A percentile compares a stretch with the other conserved stretches of the same genome.
Evolutionary conservation across 2,888 invertebrate species (phyloP).

Genomic region (Orgyia antiqua): DNA sequence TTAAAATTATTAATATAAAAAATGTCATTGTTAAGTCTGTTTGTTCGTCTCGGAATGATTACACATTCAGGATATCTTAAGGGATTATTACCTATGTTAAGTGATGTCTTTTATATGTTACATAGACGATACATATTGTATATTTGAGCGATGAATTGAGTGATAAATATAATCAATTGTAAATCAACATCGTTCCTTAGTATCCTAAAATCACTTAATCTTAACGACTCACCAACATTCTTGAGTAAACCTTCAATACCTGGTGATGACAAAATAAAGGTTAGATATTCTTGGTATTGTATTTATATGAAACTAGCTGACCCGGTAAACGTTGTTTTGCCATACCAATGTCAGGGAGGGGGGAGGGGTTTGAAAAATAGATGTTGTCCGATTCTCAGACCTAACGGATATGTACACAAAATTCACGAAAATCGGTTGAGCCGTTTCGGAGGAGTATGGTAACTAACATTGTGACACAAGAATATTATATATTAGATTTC

Average conservation of each 20-base stretch:
- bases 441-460: no score
- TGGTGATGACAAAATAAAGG: constrained; percentile 14
- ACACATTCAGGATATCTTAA: constrained; percentile 13
- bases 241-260: constrained; percentile 28
- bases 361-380: no score
- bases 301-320: no score
- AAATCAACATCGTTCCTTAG: constrained; percentile 21
- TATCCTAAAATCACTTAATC: constrained; percentile 22
- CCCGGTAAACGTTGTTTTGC: no score
- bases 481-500: no score
- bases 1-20: constrained; percentile 7
- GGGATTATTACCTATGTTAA: constrained; percentile 10
- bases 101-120: constrained; percentile 7
- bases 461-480: no score
- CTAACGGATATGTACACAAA: no score
- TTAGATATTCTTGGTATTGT: no score
- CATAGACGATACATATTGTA: constrained; percentile 23
- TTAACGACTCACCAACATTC: constrained; percentile 48
- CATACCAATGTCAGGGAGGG: no score
- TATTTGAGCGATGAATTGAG: constrained; percentile 53
- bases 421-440: no score
- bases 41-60: neutral
- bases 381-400: no score
- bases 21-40: constrained; percentile 17
- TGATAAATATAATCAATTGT: constrained; percentile 29